These are phyloP conservation scores for Oscheius sp. DNA, from an alignment of 2,888 invertebrate species.

Conservation along the genomic window DNA sequence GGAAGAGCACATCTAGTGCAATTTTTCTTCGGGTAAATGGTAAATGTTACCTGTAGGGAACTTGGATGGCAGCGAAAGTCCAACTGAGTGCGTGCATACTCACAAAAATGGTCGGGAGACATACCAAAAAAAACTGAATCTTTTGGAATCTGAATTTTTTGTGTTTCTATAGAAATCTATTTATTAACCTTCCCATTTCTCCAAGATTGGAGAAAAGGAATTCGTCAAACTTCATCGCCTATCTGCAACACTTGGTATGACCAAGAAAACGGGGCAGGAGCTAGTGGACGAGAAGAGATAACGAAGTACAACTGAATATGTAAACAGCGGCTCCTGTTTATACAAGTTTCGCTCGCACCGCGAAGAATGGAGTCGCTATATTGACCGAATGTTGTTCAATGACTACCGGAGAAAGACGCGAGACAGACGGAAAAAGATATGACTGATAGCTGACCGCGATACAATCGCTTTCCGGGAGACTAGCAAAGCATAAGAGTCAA, in stretches of 20 bases:
- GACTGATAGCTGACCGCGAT: not conserved
- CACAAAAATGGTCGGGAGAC: constrained; percentile 70
- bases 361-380: not conserved
- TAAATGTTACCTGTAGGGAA: constrained; percentile 59
- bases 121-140: constrained; percentile 71
- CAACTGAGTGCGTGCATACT: constrained; percentile 73
- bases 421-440: not conserved
- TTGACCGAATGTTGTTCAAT: not conserved
- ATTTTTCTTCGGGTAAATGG: not conserved
- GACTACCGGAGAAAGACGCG: not conserved
- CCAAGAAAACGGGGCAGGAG: not conserved
- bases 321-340: not conserved
- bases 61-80: constrained; percentile 71
- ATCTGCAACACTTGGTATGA: not conserved
- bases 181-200: constrained; percentile 69
- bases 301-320: not conserved
- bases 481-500: not conserved
- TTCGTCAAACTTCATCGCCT: constrained; percentile 73
- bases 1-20: constrained; percentile 60
- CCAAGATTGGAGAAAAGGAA: constrained; percentile 70
- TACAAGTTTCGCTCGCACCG: not conserved
- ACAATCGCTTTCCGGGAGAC: not conserved
- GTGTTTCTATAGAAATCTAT: not conserved
- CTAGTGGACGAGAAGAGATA: not conserved
- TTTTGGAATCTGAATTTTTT: constrained; percentile 45